Percentiles rank a stretch among this genome's conserved stretches.
Conservation (phyloP, 2,888 invertebrate species). For the Dryobota labecula region DNA sequence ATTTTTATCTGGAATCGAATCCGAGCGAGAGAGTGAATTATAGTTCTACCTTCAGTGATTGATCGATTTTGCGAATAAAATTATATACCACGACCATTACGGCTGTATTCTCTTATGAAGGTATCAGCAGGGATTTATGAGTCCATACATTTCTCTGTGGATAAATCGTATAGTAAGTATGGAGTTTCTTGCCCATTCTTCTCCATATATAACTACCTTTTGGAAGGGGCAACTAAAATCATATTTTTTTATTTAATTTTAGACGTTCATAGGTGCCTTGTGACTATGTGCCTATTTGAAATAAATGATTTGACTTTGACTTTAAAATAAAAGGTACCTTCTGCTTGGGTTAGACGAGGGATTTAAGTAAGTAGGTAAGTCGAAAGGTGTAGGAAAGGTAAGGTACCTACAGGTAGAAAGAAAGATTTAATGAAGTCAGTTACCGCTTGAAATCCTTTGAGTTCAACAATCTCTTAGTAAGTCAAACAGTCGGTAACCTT, state of each 20-base stretch:
- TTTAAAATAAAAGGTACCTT: background rate
- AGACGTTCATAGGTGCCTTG: too few species aligned
- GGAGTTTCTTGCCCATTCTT: too few species aligned
- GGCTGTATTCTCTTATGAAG: background rate
- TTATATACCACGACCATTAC: slow-evolving; percentile 6
- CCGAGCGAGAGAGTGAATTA: slow-evolving; percentile 24
- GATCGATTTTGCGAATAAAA: slow-evolving; percentile 23
- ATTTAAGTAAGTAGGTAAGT: too few species aligned
- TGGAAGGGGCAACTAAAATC: too few species aligned
- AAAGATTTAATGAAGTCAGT: background rate
- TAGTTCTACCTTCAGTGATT: slow-evolving; percentile 20
- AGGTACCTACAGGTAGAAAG: too few species aligned
- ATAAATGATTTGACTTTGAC: too few species aligned
- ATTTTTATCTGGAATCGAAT: slow-evolving; percentile 54
- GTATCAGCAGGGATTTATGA: background rate
- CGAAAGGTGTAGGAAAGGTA: too few species aligned
- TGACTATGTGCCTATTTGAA: too few species aligned
- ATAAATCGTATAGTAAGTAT: too few species aligned
- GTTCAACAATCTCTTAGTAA: background rate
- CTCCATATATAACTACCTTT: too few species aligned
- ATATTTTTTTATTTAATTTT: too few species aligned
- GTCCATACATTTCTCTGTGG: background rate
- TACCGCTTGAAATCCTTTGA: background rate
- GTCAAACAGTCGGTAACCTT: background rate
- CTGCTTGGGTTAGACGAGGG: background rate